A percentile compares a stretch with the other conserved stretches of the same genome.
Conservation (phyloP, 64 coral and sea anemone species). For the Porites lutea region DNA sequence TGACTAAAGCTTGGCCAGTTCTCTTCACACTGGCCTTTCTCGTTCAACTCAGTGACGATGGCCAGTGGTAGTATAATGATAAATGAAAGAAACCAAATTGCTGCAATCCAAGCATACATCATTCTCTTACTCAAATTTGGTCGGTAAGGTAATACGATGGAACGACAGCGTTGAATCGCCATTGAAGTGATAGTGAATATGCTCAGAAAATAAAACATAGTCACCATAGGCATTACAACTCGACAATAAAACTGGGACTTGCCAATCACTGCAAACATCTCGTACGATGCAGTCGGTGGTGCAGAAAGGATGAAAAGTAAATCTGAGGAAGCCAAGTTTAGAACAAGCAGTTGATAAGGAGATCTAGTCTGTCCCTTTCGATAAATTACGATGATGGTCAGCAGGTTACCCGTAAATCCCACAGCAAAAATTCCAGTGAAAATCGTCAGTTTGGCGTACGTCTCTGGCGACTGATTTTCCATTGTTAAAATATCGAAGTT, state of each 20-base stretch:
- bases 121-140: constrained; percentile 32
- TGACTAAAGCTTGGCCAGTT: constrained; percentile 50
- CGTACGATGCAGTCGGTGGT: constrained; percentile 11
- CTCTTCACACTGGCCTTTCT: not conserved
- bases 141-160: constrained; percentile 56
- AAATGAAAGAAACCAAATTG: not conserved
- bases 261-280: constrained; percentile 19
- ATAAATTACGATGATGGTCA: constrained; percentile 41
- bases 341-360: constrained; percentile 53
- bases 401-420: constrained; percentile 38
- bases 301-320: constrained; percentile 32
- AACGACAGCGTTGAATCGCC: constrained; percentile 58
- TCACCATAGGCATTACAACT: constrained; percentile 57
- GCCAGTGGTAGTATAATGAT: not conserved
- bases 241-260: constrained; percentile 44
- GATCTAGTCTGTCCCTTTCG: constrained; percentile 42
- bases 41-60: not conserved
- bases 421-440: constrained; percentile 34
- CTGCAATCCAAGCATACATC: constrained; percentile 39
- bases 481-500: not conserved
- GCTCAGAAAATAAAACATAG: constrained; percentile 40
- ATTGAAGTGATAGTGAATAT: constrained; percentile 67
- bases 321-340: constrained; percentile 54
- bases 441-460: constrained; percentile 22
- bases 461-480: not conserved